Evolutionary conservation across 1,140 invertebrate genomes (phyloP), one percentile per base, ranked within the genome.

Genomic region (Diorhabda carinulata): DNA sequence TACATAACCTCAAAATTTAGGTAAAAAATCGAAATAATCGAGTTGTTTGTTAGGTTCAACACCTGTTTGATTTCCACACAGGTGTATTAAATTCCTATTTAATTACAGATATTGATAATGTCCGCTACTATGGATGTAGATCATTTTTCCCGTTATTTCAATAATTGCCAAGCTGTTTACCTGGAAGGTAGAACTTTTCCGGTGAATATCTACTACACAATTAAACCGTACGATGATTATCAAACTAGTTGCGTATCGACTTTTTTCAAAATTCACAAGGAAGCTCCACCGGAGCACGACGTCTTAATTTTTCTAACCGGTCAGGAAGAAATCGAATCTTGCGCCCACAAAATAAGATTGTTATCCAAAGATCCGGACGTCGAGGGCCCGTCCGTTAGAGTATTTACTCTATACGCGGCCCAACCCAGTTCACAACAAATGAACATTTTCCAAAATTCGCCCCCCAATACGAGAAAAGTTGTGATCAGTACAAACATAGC

Each of bases 231-330:
- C 74, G 90, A 94, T 63, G 95, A 98, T 83, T 98, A 98, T 81
- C 86, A 91, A 57, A 88, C 90, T 78, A 85, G 89, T 8, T 88
- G 91, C 67, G 80, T 98, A 3, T 90, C 93, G 56, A 95, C 96
- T 0, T 87, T 97, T 66, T 95, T 98, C 80, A 90, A 98, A 83
- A 91, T 98, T 67, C 96, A 99, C 84, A 87, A 88, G 69, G 87
- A 91, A 77, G 86, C 90, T 69, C 93, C 93, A 6, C 81, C 89
- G 40, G 91, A 93, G 92, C 86, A 91, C 75, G 95, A 98, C 80
- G 93, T 99, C 78, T 84, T 99, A 47, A 92, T 98, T n/a, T 99
- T 99, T 84, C 84, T 99, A 60, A 99, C 97, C 70, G 98, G 98
- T 3, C 96, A 98, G 85, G 97, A 99, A 81, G 98, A 99, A 87